Conservation (phyloP, 1,140 invertebrate species). For the Pseudomyrmex gracilis region DNA sequence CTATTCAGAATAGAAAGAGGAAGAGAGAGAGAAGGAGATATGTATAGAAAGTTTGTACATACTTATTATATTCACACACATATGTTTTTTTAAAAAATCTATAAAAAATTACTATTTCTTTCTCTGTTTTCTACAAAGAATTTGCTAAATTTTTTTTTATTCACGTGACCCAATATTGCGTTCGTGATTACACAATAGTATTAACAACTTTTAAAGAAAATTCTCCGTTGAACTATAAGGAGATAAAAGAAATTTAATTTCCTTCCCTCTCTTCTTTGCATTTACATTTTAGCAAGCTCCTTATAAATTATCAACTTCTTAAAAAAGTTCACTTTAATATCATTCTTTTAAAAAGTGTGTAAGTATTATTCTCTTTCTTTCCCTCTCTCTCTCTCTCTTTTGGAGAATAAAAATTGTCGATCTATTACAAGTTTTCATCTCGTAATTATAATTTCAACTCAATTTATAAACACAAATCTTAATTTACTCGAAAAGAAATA, state of each 20-base stretch:
- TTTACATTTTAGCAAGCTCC: not conserved
- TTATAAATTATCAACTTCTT: constrained; percentile 2
- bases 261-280: too few species aligned
- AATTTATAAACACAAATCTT: too few species aligned
- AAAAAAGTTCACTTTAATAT: constrained; percentile 6
- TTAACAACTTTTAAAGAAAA: not conserved
- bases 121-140: not conserved
- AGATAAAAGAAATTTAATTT: constrained; percentile 1
- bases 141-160: not conserved
- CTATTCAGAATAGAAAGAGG: not conserved
- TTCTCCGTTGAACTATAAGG: not conserved
- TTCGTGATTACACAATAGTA: not conserved
- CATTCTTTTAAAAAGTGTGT: not conserved
- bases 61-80: not conserved
- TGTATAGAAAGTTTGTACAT: not conserved
- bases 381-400: too few species aligned
- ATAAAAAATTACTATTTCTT: not conserved
- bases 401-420: not conserved
- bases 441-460: too few species aligned
- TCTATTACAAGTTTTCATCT: too few species aligned
- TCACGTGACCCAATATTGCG: not conserved
- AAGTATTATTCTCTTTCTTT: too few species aligned
- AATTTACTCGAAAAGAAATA: too few species aligned
- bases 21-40: too few species aligned
- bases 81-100: not conserved